phyloP scores from a whole-genome alignment of 2,888 invertebrate genomes.

The Alentia gelatinosa region DNA sequence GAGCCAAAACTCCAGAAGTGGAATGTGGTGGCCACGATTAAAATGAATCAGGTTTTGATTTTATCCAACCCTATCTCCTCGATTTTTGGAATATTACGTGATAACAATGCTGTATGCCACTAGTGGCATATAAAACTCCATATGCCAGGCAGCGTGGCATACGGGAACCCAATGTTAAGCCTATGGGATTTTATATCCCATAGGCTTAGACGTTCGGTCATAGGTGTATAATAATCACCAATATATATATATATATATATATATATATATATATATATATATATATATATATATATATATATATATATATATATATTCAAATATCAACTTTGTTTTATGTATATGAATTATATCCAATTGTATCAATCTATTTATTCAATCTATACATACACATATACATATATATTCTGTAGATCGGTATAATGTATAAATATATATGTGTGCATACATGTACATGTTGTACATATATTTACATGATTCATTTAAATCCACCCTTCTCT shows the following conservation, averaged over 20 bases:
- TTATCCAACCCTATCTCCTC: too few relatives aligned
- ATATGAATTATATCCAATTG: background rate
- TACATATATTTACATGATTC: background rate
- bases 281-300: background rate
- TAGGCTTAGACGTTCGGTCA: background rate
- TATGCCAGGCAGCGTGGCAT: too few relatives aligned
- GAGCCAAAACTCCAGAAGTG: too few relatives aligned
- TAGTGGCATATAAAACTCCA: too few relatives aligned
- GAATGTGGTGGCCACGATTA: too few relatives aligned
- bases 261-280: constrained; percentile 42
- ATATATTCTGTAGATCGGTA: background rate
- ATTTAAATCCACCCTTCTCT: background rate
- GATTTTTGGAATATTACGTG: too few relatives aligned
- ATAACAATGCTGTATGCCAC: too few relatives aligned
- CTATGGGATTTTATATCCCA: too few relatives aligned
- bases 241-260: constrained; percentile 24
- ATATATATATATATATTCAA: background rate
- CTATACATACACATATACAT: constrained; percentile 5
- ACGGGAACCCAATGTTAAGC: too few relatives aligned
- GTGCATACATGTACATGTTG: background rate
- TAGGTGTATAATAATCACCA: too few relatives aligned
- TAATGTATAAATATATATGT: background rate
- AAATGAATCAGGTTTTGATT: too few relatives aligned
- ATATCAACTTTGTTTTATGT: too few relatives aligned
- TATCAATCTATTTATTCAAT: background rate